Percentiles rank a stretch among this genome's conserved stretches.
These are phyloP conservation scores for Diadromus collaris DNA, from an alignment of 2,888 invertebrate genomes.

Conservation along the genomic window DNA sequence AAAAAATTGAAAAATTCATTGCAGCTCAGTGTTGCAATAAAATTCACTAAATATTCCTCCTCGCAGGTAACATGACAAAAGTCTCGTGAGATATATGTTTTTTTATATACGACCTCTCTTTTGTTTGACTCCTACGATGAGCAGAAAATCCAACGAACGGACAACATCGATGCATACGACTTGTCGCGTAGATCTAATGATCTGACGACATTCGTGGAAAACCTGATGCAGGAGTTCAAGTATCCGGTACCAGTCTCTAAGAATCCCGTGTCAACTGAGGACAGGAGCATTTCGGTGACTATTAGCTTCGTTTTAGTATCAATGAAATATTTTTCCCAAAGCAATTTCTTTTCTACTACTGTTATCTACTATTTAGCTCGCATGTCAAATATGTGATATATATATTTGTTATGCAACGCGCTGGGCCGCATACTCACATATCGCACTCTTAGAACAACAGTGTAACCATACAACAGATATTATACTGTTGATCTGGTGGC, in stretches of 20 bases:
- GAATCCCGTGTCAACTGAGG: conserved; percentile 84
- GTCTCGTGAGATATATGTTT: not conserved
- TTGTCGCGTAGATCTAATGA: conserved; percentile 88
- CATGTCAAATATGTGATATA: not conserved
- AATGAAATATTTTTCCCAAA: conserved; percentile 52
- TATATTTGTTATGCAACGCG: not conserved
- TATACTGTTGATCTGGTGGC: too few relatives aligned
- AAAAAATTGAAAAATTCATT: not conserved
- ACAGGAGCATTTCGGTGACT: conserved; percentile 85
- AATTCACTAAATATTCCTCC: not conserved
- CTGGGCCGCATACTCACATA: not conserved
- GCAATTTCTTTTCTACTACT: not conserved
- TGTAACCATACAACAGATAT: too few relatives aligned
- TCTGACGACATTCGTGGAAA: conserved; percentile 88
- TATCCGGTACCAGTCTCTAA: conserved; percentile 82
- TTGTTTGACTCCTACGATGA: conserved; percentile 52
- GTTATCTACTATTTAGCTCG: not conserved
- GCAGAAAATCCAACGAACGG: conserved; percentile 80
- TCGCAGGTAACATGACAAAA: conserved; percentile 24
- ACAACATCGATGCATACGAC: conserved; percentile 84
- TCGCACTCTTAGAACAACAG: too few relatives aligned
- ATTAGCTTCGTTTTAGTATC: conserved; percentile 76
- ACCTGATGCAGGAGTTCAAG: conserved; percentile 85
- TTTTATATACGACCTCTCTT: conserved; percentile 52
- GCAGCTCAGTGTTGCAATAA: not conserved